phyloP scores from a whole-genome alignment of 2,797 vertebrate genomes.

The Otus scops region DNA sequence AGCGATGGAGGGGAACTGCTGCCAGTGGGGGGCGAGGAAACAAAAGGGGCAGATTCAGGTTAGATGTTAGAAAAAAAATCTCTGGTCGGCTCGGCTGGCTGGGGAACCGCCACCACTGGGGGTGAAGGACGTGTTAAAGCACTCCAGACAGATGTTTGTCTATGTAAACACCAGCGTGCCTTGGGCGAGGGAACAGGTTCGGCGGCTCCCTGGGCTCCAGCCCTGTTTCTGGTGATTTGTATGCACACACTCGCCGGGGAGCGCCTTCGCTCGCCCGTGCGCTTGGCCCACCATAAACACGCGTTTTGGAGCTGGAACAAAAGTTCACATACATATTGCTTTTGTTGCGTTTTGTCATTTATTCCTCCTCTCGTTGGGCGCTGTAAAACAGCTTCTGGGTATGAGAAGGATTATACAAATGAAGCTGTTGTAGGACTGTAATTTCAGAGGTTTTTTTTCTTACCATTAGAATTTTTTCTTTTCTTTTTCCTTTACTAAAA shows the following conservation, averaged over 20 bases:
- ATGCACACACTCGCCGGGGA: background rate
- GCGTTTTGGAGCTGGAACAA: background rate
- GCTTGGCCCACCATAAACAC: background rate
- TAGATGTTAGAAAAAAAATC: background rate
- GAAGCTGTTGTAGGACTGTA: background rate
- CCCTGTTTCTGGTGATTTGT: background rate
- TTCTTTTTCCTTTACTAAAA: background rate
- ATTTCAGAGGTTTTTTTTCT: background rate
- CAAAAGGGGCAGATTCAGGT: background rate
- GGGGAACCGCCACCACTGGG: background rate
- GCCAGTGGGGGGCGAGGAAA: background rate
- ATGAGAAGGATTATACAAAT: background rate
- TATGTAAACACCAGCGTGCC: background rate
- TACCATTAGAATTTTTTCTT: background rate
- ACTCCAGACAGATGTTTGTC: background rate
- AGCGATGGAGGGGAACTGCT: fast-evolving
- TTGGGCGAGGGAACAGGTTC: background rate
- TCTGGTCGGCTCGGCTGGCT: background rate
- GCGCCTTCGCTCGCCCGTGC: fast-evolving
- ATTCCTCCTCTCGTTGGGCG: fast-evolving
- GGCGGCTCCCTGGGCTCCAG: background rate
- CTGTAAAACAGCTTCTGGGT: background rate
- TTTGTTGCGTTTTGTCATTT: background rate
- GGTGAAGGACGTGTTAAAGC: background rate
- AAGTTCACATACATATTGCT: fast-evolving